Base-by-base conservation (phyloP, 2,888 invertebrate genomes). In the Rhaphigaster nebulosa region DNA sequence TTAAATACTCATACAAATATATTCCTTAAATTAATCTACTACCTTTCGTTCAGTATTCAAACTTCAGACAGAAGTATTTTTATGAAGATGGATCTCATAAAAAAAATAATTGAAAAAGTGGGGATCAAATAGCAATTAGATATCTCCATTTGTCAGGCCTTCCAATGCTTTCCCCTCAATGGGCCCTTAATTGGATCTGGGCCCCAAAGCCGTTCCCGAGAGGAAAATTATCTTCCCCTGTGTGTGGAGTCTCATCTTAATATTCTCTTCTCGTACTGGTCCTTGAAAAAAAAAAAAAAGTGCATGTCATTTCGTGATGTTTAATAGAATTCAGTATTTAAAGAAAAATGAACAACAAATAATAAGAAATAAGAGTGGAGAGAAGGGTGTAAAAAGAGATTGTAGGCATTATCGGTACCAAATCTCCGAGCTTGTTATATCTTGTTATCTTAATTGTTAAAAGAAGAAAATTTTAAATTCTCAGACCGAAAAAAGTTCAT, bases 131-230 rank as follows among this genome's bases (percentile, higher is more conserved):
- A n/a, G 84, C 84, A 84, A 84, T 84, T 84, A 84, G 84, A 84
- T 84, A 84, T 84, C 84, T 84, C 84, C 84, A 45, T 84, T 50
- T 84, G 84, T 84, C 84, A 84, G 84, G 84, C 84, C 45, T n/a
- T 26, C 45, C 84, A n/a, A 84, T 84, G 84, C 45, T 23, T 41
- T 41, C 45, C n/a, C 45, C 84, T 84, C 45, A 45, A 84, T 84
- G 84, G 84, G 2, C 10, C 45, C 84, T 84, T 84, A 84, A 84
- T 84, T 84, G 84, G 45, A 84, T 84, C 84, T 50, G 15, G 1
- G 26, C n/a, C 84, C 45, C n/a, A 50, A 41, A 41, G 45, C 84
- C 84, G n/a, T 23, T 41, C 41, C 23, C 18, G 12, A 3, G 45
- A n/a, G 26, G 84, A 45, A 84, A 84, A 84, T 84, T 84, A 84